Conservation (phyloP, 2,113 vertebrate species). For the Perca fluviatilis region DNA sequence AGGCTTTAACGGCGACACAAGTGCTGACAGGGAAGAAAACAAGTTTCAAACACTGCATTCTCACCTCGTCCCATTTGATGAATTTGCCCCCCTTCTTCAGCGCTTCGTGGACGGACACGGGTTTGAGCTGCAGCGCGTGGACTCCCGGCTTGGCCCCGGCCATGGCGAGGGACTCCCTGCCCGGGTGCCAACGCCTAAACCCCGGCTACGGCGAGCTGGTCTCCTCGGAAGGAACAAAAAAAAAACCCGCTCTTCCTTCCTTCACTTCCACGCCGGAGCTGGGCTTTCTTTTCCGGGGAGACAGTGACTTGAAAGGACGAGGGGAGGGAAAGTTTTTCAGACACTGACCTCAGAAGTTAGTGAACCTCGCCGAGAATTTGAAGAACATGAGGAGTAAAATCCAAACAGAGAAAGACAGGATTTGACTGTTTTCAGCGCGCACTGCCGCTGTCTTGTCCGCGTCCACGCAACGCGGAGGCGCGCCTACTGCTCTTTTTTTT, state of each 20-base stretch:
- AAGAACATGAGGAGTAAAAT: slow-evolving; percentile 65
- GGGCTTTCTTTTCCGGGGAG: slow-evolving; percentile 52
- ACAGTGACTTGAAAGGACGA: slow-evolving; percentile 7
- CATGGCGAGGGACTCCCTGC: slow-evolving; percentile 83
- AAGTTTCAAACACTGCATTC: slow-evolving; percentile 26
- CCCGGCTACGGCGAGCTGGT: slow-evolving; percentile 66
- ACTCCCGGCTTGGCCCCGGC: slow-evolving; percentile 93
- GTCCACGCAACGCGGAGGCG: slow-evolving; percentile 62
- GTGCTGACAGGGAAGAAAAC: neutral
- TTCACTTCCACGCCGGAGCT: slow-evolving; percentile 42
- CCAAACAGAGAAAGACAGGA: slow-evolving; percentile 26
- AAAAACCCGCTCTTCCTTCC: slow-evolving; percentile 8
- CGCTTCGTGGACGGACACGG: slow-evolving; percentile 87
- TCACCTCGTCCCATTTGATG: slow-evolving; percentile 95
- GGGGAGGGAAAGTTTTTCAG: neutral
- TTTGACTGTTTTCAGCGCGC: slow-evolving; percentile 38
- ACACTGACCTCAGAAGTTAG: slow-evolving; percentile 43
- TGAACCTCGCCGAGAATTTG: slow-evolving; percentile 40
- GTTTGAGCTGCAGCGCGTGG: slow-evolving; percentile 92
- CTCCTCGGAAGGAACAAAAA: slow-evolving; percentile 49
- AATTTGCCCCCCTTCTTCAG: slow-evolving; percentile 91
- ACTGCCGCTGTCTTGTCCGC: slow-evolving; percentile 58
- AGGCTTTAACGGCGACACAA: neutral
- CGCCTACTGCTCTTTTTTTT: slow-evolving; percentile 33
- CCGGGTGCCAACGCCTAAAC: slow-evolving; percentile 82